Base-by-base conservation (phyloP, 2,797 vertebrate species). In the Rhodeus uyekii region DNA sequence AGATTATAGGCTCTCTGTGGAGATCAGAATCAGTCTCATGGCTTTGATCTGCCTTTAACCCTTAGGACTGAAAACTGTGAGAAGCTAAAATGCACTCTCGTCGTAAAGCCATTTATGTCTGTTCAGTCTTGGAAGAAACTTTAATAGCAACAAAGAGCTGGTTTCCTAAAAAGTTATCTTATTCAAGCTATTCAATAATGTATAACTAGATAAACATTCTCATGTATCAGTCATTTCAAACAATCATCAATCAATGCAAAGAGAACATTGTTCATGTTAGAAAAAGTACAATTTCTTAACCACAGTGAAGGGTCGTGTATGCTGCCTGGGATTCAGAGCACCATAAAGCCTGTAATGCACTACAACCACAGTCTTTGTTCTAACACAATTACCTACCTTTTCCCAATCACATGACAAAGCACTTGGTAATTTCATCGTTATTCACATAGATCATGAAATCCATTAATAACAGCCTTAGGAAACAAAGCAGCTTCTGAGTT, bases 31-130 rank as follows among this genome's bases (percentile, higher is more conserved):
- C 72, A 71, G 60, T 82, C 71, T 24, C 46, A 27, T 34, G 63
- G 39, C 67, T 55, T 53, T 80, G 77, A 80, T 80, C 61, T 69
- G 71, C 44, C n/a, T 61, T 84, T 86, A 78, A 84, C 74, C 61
- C 82, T 64, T 73, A 77, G 13, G 36, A 63, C 58, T 76, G 53
- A 32, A 46, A 55, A 24, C 72, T 53, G 38, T 46, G 27, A 50
- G 63, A 58, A 44, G 60, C 48, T 72, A 72, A 53, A 65, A 64
- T 14, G 5, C 34, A 58, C 46, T 50, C 16, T 39, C 24, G 16
- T 29, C 9, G 12, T 29, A 55, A 53, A 60, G 39, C 39, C 39
- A 19, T 29, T 63, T 58, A 75, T 10, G 46, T 46, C 8, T 24
- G 5, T 76, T 61, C 29, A 61, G 39, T 65, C 60, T 72, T 48